These are phyloP conservation scores for Danio aesculapii DNA, from an alignment of 2,797 vertebrate genomes.

Conservation along the genomic window DNA sequence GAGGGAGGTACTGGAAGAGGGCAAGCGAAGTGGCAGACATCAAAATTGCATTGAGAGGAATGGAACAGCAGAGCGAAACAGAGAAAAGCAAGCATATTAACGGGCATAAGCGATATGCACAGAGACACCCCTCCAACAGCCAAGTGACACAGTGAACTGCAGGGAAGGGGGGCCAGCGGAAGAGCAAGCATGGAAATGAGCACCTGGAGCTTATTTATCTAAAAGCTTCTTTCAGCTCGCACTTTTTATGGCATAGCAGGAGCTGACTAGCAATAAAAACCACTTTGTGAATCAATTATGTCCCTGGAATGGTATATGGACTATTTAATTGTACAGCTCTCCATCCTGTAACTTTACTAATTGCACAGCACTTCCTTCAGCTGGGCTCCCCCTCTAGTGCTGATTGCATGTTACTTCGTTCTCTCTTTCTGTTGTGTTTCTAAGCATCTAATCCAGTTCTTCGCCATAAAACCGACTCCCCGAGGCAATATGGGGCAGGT, in stretches of 20 bases:
- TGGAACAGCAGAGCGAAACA: constrained; percentile 58
- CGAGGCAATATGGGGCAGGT: constrained; percentile 14
- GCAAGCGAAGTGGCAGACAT: constrained; percentile 66
- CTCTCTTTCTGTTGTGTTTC: constrained; percentile 39
- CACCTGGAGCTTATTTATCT: constrained; percentile 73
- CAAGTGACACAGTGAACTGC: constrained; percentile 42
- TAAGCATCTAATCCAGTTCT: constrained; percentile 25
- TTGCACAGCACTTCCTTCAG: constrained; percentile 72
- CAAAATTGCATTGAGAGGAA: constrained; percentile 72
- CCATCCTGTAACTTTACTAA: constrained; percentile 74
- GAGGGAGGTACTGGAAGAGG: neutral
- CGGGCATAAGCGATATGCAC: constrained; percentile 56
- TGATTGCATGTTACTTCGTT: constrained; percentile 70
- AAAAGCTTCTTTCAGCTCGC: constrained; percentile 62
- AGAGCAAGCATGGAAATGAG: constrained; percentile 74
- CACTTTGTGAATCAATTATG: constrained; percentile 78
- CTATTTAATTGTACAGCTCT: constrained; percentile 77
- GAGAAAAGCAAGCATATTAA: constrained; percentile 53
- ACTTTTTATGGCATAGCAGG: constrained; percentile 63
- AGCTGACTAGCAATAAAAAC: constrained; percentile 71
- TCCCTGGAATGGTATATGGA: constrained; percentile 74
- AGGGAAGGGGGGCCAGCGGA: constrained; percentile 37
- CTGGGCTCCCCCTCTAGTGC: constrained; percentile 62
- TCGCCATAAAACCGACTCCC: constrained; percentile 2
- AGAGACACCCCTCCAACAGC: constrained; percentile 40